Percentiles rank a stretch among this genome's conserved stretches.
phyloP scores from a whole-genome alignment of 2,888 invertebrate genomes.

The Trissonchulus sp. region DNA sequence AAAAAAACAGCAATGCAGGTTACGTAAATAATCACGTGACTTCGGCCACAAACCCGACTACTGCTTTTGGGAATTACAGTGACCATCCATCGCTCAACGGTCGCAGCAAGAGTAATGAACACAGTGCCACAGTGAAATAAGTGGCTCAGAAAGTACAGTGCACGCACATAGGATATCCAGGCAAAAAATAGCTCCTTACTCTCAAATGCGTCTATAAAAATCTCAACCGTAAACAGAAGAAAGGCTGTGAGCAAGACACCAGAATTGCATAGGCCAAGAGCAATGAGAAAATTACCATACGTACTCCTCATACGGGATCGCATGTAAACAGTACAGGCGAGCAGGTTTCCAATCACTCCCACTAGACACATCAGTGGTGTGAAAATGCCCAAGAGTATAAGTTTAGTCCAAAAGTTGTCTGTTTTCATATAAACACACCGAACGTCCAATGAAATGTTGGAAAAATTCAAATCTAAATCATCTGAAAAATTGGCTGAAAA shows the following conservation, averaged over 20 bases:
- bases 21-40: neutral
- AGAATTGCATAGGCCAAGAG: neutral
- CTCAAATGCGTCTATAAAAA: neutral
- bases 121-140: neutral
- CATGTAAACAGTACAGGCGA: neutral
- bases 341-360: neutral
- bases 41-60: neutral
- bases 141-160: neutral
- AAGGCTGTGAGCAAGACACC: neutral
- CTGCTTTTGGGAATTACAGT: neutral
- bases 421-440: neutral
- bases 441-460: no score
- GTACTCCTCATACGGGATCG: neutral
- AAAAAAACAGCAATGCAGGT: neutral
- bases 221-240: neutral
- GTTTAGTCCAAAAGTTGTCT: neutral
- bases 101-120: neutral
- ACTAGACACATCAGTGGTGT: neutral
- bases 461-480: no score
- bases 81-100: neutral
- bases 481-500: no score
- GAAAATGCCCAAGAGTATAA: neutral
- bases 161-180: neutral
- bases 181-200: neutral
- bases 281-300: neutral